phyloP scores from a whole-genome alignment of 2,888 invertebrate species.

The Theretra japonica region DNA sequence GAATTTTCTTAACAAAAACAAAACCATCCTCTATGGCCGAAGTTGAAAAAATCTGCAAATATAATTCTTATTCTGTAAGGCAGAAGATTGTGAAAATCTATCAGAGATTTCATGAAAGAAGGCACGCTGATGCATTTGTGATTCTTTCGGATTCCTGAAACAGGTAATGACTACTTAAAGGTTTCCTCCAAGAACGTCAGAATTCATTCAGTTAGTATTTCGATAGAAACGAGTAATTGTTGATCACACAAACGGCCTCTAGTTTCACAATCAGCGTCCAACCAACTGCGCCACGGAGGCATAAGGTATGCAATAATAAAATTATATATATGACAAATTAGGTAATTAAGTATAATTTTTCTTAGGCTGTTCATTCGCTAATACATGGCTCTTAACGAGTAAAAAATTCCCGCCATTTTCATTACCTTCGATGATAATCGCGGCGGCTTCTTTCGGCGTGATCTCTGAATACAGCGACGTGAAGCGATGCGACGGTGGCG shows the following conservation, averaged over 20 bases:
- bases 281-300: no score
- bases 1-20: slow-evolving; percentile 68
- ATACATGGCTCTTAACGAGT: neutral
- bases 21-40: slow-evolving; percentile 77
- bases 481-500: slow-evolving; percentile 71
- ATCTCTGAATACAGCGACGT: slow-evolving; percentile 70
- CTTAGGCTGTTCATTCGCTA: no score
- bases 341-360: no score
- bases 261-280: no score
- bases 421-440: slow-evolving; percentile 72
- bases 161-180: slow-evolving; percentile 10
- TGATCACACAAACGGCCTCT: no score
- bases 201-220: no score
- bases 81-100: slow-evolving; percentile 70
- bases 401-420: neutral
- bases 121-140: slow-evolving; percentile 73
- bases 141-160: slow-evolving; percentile 76
- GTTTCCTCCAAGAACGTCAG: neutral
- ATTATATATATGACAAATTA: no score
- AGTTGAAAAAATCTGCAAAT: slow-evolving; percentile 77
- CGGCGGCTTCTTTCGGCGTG: slow-evolving; percentile 71
- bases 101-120: slow-evolving; percentile 68
- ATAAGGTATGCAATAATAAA: no score
- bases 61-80: slow-evolving; percentile 76
- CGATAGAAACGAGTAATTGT: no score